Evolutionary conservation across 2,888 invertebrate species (phyloP).

Genomic region (Campoplex capitator): DNA sequence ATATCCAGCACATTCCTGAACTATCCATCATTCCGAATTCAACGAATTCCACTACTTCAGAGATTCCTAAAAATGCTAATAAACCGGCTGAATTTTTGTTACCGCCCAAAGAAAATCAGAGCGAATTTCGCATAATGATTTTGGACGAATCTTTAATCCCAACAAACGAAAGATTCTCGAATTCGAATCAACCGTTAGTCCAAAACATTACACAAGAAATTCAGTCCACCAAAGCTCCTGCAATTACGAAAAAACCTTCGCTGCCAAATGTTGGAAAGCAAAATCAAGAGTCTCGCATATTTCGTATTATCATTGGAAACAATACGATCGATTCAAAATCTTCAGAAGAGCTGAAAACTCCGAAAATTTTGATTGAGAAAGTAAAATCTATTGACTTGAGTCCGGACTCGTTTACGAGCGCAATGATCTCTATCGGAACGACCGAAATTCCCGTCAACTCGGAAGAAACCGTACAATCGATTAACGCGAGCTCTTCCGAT

Average conservation of each 20-base stretch:
- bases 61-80: slow-evolving; percentile 3
- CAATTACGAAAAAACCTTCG: slow-evolving; percentile 68
- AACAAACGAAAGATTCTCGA: neutral
- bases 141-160: slow-evolving; percentile 61
- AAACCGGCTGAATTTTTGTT: slow-evolving; percentile 66
- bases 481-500: neutral
- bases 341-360: neutral
- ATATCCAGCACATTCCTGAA: neutral
- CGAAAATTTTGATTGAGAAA: slow-evolving; percentile 10
- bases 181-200: neutral
- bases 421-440: neutral
- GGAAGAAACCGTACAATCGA: neutral
- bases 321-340: neutral
- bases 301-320: slow-evolving; percentile 46
- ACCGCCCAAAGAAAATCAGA: slow-evolving; percentile 64
- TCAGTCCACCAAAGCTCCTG: slow-evolving; percentile 58
- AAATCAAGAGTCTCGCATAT: slow-evolving; percentile 60
- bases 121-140: slow-evolving; percentile 74
- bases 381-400: slow-evolving; percentile 12
- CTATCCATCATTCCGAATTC: slow-evolving; percentile 27
- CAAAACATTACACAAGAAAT: neutral
- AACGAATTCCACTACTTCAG: slow-evolving; percentile 39
- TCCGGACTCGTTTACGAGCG: neutral
- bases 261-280: slow-evolving; percentile 13
- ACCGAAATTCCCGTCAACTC: neutral